phyloP scores from a whole-genome alignment of 2,888 invertebrate genomes.

The Dinocampus coccinellae region DNA sequence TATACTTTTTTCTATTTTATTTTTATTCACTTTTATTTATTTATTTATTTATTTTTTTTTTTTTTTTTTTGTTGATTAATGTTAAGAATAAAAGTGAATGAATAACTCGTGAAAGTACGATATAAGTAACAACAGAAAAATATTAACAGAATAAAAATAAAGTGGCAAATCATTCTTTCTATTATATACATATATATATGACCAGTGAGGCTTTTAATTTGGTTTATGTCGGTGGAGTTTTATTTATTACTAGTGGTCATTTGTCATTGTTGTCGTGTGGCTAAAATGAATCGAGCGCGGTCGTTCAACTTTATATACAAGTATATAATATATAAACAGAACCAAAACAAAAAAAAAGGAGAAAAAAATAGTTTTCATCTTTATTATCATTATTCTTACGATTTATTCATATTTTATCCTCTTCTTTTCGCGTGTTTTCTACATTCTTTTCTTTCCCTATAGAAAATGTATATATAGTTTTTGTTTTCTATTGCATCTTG shows the following conservation, averaged over 20 bases:
- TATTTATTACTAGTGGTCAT: slow-evolving; percentile 27
- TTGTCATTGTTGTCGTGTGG: slow-evolving; percentile 30
- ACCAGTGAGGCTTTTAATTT: slow-evolving; percentile 20
- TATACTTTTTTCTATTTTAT: too few species aligned
- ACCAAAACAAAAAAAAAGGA: not conserved
- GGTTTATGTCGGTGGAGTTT: not conserved
- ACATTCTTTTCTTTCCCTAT: not conserved
- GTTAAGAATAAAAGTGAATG: not conserved
- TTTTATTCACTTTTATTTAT: too few species aligned
- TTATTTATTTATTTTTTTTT: too few species aligned
- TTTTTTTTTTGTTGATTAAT: too few species aligned
- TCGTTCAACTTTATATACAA: slow-evolving; percentile 1
- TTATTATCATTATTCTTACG: not conserved
- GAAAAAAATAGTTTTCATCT: not conserved
- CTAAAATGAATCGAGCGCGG: slow-evolving; percentile 22
- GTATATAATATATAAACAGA: too few species aligned
- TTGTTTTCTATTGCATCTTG: slow-evolving; percentile 27
- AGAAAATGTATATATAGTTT: not conserved
- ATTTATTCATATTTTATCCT: not conserved
- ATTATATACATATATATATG: not conserved
- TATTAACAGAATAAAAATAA: slow-evolving; percentile 9
- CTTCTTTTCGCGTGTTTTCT: not conserved
- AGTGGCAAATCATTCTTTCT: slow-evolving; percentile 1
- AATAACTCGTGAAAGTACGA: not conserved
- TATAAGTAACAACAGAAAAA: not conserved